Conservation (phyloP, 2,888 invertebrate genomes). For the Lissocephala sabroskyi region DNA sequence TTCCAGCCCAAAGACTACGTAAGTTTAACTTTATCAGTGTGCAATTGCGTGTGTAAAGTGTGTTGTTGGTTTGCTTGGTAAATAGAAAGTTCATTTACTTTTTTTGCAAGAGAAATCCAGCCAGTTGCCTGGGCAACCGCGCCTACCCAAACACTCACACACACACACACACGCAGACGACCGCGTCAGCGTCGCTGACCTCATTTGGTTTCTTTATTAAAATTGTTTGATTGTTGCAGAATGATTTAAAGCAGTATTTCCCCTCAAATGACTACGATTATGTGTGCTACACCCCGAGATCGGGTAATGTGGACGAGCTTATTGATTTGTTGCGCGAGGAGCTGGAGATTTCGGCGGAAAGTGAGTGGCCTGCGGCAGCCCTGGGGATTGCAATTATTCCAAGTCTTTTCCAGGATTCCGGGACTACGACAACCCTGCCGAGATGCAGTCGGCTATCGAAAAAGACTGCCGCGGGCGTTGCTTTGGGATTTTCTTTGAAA, state of each 20-base stretch:
- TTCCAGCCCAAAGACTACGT: constrained; percentile 37
- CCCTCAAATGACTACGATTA: constrained; percentile 54
- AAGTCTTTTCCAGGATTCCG: constrained; percentile 33
- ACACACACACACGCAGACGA: background rate
- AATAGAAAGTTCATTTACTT: too few relatives aligned
- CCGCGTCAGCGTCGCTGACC: background rate
- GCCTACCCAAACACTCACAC: background rate
- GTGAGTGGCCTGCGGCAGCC: too few relatives aligned
- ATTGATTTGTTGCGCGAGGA: constrained; percentile 56
- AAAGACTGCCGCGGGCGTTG: constrained; percentile 52
- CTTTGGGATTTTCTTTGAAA: constrained; percentile 55
- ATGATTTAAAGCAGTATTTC: constrained; percentile 23
- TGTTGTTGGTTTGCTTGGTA: too few relatives aligned
- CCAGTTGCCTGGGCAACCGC: background rate
- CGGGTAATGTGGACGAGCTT: constrained; percentile 32
- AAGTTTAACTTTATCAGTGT: constrained; percentile 13
- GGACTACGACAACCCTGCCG: constrained; percentile 34
- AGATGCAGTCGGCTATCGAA: constrained; percentile 55
- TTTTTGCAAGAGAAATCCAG: background rate
- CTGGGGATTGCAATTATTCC: too few relatives aligned
- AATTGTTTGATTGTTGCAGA: background rate
- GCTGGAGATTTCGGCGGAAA: constrained; percentile 42
- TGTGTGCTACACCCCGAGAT: constrained; percentile 55
- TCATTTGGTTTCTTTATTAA: background rate
- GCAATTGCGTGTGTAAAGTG: background rate